Evolutionary conservation across 2,888 invertebrate genomes (phyloP), one percentile per base, ranked within the genome.

Genomic region (Tetranychus truncatus): DNA sequence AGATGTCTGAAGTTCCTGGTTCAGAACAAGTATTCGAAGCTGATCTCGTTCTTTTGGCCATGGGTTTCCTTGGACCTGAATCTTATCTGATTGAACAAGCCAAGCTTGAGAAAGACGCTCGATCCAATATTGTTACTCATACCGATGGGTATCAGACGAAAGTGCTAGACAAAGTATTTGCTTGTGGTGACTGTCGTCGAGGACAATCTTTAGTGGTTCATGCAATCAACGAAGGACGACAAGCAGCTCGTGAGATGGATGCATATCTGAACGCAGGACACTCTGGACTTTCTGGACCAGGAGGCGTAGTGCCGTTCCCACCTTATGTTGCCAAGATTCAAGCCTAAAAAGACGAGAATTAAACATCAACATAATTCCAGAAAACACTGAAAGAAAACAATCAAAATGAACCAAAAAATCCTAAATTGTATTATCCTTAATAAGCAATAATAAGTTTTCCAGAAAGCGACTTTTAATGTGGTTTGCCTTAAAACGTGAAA

Each of bases 161-260:
- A 11, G 21, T 20, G 11, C 3, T 7, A 15, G n/a, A 7, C 20
- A 90, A 90, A 82, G 90, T 97, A 1, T 97, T 92, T 82, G 95
- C 96, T 72, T 96, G 95, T 77, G 96, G 96, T 86, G 99, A 99
- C 86, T 99, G 97, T 83, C 90, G 95, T 65, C 88, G 97, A 80
- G 99, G 99, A n/a, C 99, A 99, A 82, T 96, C 96, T 0, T 85
- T 99, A 76, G 95, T 99, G 6, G 99, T 99, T 9, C 97, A 96
- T 93, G 99, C 97, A 24, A 99, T 99, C 78, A 87, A 92, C 0
- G 99, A 99, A 83, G 99, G 99, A 1, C 87, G 99, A n/a, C 96
- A 95, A 84, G 96, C 95, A 9, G 99, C 99, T 18, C 86, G 95
- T 71, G 91, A 93, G 80, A 89, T 97, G 2, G 99, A 99, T 83